A percentile compares a stretch with the other conserved stretches of the same genome.
Conservation (phyloP, 1,140 invertebrate genomes). For the Drosophila aff. region DNA sequence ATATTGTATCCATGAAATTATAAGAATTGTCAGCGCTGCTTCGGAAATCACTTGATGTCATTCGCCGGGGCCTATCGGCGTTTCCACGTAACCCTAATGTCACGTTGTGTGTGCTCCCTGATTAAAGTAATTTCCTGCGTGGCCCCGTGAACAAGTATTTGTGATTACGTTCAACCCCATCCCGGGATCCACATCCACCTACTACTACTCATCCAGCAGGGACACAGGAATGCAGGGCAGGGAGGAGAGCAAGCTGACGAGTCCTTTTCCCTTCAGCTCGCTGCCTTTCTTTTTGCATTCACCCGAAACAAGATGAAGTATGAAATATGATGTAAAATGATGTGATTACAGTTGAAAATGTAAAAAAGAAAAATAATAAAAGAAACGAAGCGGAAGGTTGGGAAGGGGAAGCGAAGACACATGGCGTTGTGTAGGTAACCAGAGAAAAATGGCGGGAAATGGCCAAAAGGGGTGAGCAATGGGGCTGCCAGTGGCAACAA, state of each 20-base stretch:
- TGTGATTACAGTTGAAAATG: constrained; percentile 81
- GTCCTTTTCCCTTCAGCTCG: constrained; percentile 10
- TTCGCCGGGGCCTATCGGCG: constrained; percentile 7
- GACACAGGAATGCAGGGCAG: constrained; percentile 23
- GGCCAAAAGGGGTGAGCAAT: constrained; percentile 16
- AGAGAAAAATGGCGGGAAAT: constrained; percentile 40
- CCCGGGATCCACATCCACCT: not conserved
- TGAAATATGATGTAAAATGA: constrained; percentile 83
- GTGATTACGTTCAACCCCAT: constrained; percentile 22
- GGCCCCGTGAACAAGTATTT: constrained; percentile 22
- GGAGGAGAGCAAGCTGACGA: constrained; percentile 21
- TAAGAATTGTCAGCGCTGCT: not conserved
- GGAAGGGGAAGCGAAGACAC: constrained; percentile 34
- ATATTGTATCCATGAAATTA: not conserved
- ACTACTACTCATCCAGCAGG: constrained; percentile 4
- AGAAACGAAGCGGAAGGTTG: constrained; percentile 23
- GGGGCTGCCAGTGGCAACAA: constrained; percentile 45
- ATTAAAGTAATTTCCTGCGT: constrained; percentile 71
- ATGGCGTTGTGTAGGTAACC: constrained; percentile 47
- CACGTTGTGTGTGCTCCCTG: constrained; percentile 17
- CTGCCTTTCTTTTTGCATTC: constrained; percentile 36
- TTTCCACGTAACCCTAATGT: constrained; percentile 19
- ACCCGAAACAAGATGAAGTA: constrained; percentile 66
- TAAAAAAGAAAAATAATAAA: constrained; percentile 57
- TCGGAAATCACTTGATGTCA: not conserved